phyloP scores from a whole-genome alignment of 2,888 invertebrate genomes.

The Malthinus seriepunctatus region DNA sequence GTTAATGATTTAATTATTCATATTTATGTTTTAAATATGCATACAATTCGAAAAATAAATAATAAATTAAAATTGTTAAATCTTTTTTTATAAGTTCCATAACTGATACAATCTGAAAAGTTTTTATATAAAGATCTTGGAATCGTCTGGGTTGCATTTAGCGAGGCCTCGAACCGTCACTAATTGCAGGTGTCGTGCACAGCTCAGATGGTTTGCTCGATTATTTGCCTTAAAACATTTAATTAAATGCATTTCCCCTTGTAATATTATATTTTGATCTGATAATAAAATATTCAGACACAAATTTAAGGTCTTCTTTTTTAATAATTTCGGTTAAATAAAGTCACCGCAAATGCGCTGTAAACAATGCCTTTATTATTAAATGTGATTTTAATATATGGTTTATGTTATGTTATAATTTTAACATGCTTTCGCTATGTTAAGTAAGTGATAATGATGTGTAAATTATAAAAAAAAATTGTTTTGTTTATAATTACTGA shows the following conservation, averaged over 20 bases:
- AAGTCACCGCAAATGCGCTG: not conserved
- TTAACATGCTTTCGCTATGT: too few species aligned
- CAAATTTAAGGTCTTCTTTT: conserved; percentile 30
- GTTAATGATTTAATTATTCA: too few species aligned
- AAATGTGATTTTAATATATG: conserved; percentile 3
- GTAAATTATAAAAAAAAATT: too few species aligned
- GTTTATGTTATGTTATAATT: not conserved
- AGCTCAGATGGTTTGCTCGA: conserved; percentile 48
- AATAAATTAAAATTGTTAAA: not conserved
- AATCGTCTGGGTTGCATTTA: conserved; percentile 40
- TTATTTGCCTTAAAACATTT: conserved; percentile 51
- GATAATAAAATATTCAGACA: conserved; percentile 38
- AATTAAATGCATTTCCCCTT: conserved; percentile 54
- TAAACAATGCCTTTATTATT: not conserved
- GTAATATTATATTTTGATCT: conserved; percentile 51
- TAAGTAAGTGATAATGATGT: too few species aligned
- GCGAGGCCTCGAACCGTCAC: conserved; percentile 49
- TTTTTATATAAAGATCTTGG: conserved; percentile 6
- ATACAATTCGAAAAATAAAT: not conserved
- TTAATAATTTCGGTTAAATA: conserved; percentile 32
- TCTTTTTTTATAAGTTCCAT: not conserved
- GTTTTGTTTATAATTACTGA: too few species aligned
- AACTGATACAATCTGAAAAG: conserved; percentile 3
- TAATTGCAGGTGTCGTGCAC: conserved; percentile 55
- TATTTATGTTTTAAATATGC: not conserved